These are phyloP conservation scores for Condylostylus longicornis DNA, from an alignment of 1,140 invertebrate species.

Conservation along the genomic window DNA sequence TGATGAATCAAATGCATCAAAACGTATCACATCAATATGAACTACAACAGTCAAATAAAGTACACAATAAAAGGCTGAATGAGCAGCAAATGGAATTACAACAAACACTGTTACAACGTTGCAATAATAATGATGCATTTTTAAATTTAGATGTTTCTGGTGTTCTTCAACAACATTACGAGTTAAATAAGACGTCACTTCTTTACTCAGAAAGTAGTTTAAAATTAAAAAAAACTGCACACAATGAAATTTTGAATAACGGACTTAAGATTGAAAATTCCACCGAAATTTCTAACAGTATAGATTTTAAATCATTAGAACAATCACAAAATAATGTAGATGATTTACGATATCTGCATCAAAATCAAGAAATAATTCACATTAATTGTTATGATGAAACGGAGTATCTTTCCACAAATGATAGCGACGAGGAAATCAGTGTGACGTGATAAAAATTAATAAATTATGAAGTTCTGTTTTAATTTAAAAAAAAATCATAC, in stretches of 20 bases:
- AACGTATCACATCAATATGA: slow-evolving; percentile 10
- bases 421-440: slow-evolving; percentile 65
- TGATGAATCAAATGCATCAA: slow-evolving; percentile 15
- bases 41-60: not conserved
- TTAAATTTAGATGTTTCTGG: too few species aligned
- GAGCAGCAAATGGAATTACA: slow-evolving; percentile 4
- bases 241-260: slow-evolving; percentile 7
- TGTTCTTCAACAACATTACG: too few species aligned
- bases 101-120: slow-evolving; percentile 2
- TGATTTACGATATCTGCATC: slow-evolving; percentile 33
- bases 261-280: slow-evolving; percentile 4
- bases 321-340: slow-evolving; percentile 34
- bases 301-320: slow-evolving; percentile 21
- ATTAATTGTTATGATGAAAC: slow-evolving; percentile 43
- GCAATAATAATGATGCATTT: slow-evolving; percentile 10
- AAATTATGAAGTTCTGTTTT: too few species aligned
- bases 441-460: slow-evolving; percentile 50
- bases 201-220: too few species aligned
- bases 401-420: slow-evolving; percentile 53
- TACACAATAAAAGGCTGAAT: slow-evolving; percentile 9
- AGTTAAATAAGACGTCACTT: too few species aligned
- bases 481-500: too few species aligned
- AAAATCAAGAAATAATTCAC: slow-evolving; percentile 35
- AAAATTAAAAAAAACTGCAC: too few species aligned
- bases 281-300: not conserved